Percentiles rank a stretch among this genome's conserved stretches.
Conservation (phyloP, 2,113 vertebrate species). For the Spilogale gracilis region DNA sequence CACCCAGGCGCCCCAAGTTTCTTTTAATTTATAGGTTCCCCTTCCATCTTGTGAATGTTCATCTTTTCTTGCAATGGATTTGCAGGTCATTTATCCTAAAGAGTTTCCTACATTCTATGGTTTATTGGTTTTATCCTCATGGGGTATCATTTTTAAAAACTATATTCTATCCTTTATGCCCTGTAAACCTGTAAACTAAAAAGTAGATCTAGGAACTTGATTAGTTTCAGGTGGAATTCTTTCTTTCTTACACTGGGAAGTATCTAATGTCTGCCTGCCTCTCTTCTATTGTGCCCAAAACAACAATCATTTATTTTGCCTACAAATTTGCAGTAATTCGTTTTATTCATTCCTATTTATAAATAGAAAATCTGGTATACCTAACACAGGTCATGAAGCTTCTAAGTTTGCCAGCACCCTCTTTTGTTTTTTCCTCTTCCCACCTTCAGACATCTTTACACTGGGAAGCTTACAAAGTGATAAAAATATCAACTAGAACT, state of each 20-base stretch:
- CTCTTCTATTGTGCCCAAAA: background rate
- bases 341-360: background rate
- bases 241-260: background rate
- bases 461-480: background rate
- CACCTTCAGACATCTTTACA: background rate
- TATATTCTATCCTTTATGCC: background rate
- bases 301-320: background rate
- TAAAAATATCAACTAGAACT: background rate
- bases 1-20: background rate
- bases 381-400: background rate
- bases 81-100: conserved; percentile 11
- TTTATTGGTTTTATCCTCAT: background rate
- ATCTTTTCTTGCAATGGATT: conserved; percentile 1
- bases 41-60: background rate
- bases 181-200: background rate
- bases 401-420: background rate
- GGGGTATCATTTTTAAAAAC: background rate
- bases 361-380: background rate
- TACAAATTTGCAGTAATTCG: background rate
- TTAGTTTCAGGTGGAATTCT: background rate
- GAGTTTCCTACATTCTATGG: background rate
- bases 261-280: background rate
- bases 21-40: background rate
- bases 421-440: background rate
- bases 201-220: background rate